Evolutionary conservation across 2,113 vertebrate genomes (phyloP).

Genomic region (Spilogale gracilis): DNA sequence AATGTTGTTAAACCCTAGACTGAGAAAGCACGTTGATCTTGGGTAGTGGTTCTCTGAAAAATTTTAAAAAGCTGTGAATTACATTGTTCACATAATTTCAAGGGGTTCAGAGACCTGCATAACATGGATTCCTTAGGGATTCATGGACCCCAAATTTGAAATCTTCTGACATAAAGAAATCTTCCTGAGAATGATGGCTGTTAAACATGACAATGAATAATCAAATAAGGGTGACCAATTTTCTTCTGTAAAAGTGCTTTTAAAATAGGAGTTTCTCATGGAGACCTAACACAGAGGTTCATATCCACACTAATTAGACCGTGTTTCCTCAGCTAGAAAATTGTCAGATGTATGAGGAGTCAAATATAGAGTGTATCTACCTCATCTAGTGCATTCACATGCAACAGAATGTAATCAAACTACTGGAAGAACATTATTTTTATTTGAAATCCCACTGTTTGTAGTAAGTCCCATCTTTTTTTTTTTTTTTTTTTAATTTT

Average conservation of each 20-base stretch:
- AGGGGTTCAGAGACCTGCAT: neutral
- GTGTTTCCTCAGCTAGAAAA: conserved; percentile 24
- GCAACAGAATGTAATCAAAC: neutral
- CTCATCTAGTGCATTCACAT: neutral
- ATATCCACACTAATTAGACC: neutral
- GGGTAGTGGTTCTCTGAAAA: neutral
- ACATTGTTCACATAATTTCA: neutral
- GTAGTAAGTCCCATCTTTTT: neutral
- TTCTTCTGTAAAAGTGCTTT: conserved; percentile 9
- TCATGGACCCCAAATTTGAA: neutral
- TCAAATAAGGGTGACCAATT: neutral
- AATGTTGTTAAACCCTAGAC: neutral
- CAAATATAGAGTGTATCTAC: neutral
- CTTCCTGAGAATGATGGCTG: neutral
- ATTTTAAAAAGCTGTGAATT: conserved; percentile 41
- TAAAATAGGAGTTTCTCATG: neutral
- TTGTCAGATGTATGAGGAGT: neutral
- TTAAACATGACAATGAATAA: neutral
- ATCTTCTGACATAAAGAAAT: neutral
- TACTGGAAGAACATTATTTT: neutral
- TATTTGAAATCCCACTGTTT: neutral
- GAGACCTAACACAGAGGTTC: neutral
- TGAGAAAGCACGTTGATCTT: neutral
- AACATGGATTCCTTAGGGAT: neutral
- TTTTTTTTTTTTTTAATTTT: too few relatives aligned